Evolutionary conservation across 2,888 invertebrate species (phyloP), one percentile per base, ranked within the genome.

Genomic region (Mesoligia furuncula): DNA sequence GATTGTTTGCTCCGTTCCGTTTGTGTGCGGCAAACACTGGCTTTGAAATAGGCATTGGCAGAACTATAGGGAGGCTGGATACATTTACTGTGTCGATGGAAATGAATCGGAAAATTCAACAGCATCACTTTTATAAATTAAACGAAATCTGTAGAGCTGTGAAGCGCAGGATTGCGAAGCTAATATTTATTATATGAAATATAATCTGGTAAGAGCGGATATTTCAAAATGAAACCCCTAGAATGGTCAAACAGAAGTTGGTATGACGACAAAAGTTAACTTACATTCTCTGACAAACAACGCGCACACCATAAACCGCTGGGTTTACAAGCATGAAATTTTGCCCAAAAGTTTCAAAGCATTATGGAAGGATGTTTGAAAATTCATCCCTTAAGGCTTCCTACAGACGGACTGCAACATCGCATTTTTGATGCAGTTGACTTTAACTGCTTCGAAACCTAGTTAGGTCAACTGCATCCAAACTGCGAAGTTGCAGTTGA

Each of bases 1-100:
- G 79, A 77, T 86, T 84, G 83, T 84, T 84, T 84, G 83, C 83
- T 42, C 75, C 83, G 67, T 69, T 79, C 76, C 39, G 77, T 84
- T 81, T 81, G 81, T 84, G 70, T 70, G 61, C 73, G 68, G 83
- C 81, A 85, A 88, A 89, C 78, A 89, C 80, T 79, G 67, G 68
- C 86, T 86, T 73, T 83, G 84, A 67, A 86, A 84, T 83, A 86
- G 84, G 85, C 73, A 84, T 54, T 70, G 72, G 80, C 51, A 67
- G 72, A 73, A 72, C 62, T 73, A 57, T 69, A 57, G 59, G 48
- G 7, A 66, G 57, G 27, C 65, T 75, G 51, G 51, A 64, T 85
- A 81, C 72, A 62, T 85, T 70, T 51, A 73, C 64, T 72, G 31
- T 13, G 45, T 61, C 54, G n/a, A 70, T 65, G 31, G 71, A 57